Evolutionary conservation across 2,113 vertebrate species (phyloP), one percentile per base, ranked within the genome.

Genomic region (Ivindomyrus marchei): DNA sequence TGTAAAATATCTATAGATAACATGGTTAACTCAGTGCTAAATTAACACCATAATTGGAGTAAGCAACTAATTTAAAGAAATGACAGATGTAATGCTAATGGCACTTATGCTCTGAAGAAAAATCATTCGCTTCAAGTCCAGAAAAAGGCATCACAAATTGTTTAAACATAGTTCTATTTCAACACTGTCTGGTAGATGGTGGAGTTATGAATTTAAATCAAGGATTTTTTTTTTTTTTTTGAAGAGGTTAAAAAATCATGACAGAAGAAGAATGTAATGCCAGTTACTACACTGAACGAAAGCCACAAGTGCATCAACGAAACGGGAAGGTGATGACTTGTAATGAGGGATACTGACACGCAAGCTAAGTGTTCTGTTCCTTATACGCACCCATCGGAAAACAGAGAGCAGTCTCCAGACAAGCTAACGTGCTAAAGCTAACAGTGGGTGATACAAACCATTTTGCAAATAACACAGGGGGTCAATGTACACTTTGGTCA

Each of bases 1-100:
- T 87, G 49, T 21, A 53, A 87, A 53, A 87, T 87, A 87, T 53
- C 85, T 87, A 87, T 53, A 53, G 85, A 87, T 87, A 87, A 87
- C 49, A 36, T 87, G 85, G 50, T 87, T 87, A 87, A 53, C 47
- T 56, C 85, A 36, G 1, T n/a, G 85, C 85, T 46, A 50, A 56
- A 87, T 56, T 56, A 53, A 87, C 46, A 52, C 15, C 24, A 56
- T 87, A 87, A 87, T 56, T 87, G 50, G 85, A 53, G 50, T 53
- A 87, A 56, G 85, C 85, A 87, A 53, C 50, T 53, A n/a, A 87
- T 87, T 53, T 80, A 39, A 19, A 53, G 31, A 47, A 52, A 87
- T 53, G 47, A 87, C 85, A 47, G 19, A 27, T 50, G 45, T 31
- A 86, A 50, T 47, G 24, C 9, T 27, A 56, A 52, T 39, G 21